Conservation (phyloP, 2,888 invertebrate genomes). For the Pristionchus japonicus region DNA sequence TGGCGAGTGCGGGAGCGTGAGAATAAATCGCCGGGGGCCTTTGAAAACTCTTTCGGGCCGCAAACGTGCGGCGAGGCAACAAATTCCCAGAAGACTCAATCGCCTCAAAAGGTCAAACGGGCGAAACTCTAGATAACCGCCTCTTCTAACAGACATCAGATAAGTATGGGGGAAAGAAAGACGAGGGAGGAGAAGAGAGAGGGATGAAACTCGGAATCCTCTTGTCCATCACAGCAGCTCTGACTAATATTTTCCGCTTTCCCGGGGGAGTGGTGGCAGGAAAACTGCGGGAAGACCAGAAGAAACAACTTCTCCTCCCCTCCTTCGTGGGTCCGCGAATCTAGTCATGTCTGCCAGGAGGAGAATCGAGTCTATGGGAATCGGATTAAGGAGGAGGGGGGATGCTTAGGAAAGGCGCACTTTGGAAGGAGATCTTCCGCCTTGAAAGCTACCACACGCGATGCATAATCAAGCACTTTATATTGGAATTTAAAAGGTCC, state of each 20-base stretch:
- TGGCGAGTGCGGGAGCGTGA: conserved; percentile 11
- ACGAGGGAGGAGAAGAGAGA: not conserved
- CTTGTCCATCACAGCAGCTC: not conserved
- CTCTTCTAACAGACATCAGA: not conserved
- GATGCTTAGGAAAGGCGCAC: not conserved
- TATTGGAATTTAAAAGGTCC: too few species aligned
- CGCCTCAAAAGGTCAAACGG: not conserved
- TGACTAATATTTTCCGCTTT: conserved; percentile 8
- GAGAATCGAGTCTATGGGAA: not conserved
- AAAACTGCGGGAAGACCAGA: not conserved
- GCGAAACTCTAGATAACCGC: not conserved
- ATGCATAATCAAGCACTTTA: too few species aligned
- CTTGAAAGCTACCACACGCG: too few species aligned
- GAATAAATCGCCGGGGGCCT: not conserved
- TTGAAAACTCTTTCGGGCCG: not conserved
- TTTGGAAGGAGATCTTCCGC: not conserved
- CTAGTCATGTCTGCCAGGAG: not conserved
- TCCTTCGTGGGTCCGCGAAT: not conserved
- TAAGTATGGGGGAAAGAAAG: not conserved
- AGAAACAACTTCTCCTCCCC: not conserved
- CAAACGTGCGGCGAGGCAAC: not conserved
- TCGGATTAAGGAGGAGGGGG: not conserved
- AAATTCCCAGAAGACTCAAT: not conserved
- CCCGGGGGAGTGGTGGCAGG: not conserved
- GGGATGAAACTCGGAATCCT: not conserved